Conservation (phyloP, 2,113 vertebrate genomes). For the Sinocyclocheilus maitianheensis region DNA sequence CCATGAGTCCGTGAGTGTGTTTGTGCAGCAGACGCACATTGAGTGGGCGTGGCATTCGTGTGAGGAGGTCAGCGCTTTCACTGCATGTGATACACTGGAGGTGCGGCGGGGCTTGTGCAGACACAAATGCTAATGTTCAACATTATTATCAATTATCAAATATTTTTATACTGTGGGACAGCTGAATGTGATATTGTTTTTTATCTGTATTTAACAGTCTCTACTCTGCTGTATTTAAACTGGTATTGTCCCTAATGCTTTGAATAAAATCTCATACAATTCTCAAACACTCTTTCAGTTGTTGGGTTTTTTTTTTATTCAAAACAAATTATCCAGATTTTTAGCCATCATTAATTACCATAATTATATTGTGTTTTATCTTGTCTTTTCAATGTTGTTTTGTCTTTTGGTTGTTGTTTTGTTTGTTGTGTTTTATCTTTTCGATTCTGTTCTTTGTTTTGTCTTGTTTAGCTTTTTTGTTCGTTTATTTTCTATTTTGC, state of each 20-base stretch:
- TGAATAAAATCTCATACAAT: slow-evolving; percentile 82
- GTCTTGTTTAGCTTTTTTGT: background rate
- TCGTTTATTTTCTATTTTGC: background rate
- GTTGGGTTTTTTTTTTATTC: slow-evolving; percentile 66
- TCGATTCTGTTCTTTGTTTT: background rate
- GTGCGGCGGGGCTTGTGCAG: slow-evolving; percentile 69
- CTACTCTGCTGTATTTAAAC: slow-evolving; percentile 95
- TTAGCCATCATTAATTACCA: background rate
- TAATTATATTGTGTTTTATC: background rate
- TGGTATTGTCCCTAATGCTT: slow-evolving; percentile 82
- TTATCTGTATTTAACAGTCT: slow-evolving; percentile 95
- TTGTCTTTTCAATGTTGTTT: background rate
- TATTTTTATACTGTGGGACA: slow-evolving; percentile 84
- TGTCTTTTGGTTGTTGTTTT: background rate
- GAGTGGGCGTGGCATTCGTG: background rate
- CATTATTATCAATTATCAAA: slow-evolving; percentile 87
- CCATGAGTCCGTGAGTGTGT: slow-evolving; percentile 76
- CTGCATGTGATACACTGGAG: slow-evolving; percentile 88
- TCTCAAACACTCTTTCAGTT: slow-evolving; percentile 41
- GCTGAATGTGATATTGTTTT: slow-evolving; percentile 82
- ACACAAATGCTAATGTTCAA: slow-evolving; percentile 89
- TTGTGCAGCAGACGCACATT: slow-evolving; percentile 22
- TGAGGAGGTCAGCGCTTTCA: slow-evolving; percentile 74
- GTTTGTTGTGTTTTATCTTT: background rate
- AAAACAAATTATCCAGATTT: background rate